Conservation (phyloP, 2,888 invertebrate species). For the Andrena marginata region DNA sequence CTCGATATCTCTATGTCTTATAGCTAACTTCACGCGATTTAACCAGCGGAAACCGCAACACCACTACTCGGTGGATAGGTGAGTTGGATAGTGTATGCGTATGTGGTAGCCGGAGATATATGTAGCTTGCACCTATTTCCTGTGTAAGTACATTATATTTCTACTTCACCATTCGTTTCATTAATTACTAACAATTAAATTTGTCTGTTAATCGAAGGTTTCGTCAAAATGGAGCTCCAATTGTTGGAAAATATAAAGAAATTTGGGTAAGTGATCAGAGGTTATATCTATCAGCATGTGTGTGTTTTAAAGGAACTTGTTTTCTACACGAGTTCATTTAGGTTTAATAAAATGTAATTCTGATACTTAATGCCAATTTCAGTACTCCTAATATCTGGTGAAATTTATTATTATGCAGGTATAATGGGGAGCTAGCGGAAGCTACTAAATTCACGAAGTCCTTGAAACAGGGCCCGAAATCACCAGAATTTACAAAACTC, state of each 20-base stretch:
- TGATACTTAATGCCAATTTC: background rate
- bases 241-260: constrained; percentile 87
- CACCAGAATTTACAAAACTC: constrained; percentile 90
- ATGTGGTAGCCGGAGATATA: constrained; percentile 7
- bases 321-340: background rate
- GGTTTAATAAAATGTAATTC: constrained; percentile 10
- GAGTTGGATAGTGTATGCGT: constrained; percentile 10
- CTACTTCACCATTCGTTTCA: background rate
- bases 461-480: constrained; percentile 90
- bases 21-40: no score
- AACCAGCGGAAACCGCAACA: no score
- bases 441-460: constrained; percentile 88
- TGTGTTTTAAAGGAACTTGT: background rate
- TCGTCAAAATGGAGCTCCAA: constrained; percentile 87
- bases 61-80: no score
- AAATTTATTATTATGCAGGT: constrained; percentile 86
- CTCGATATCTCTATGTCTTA: no score
- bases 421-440: constrained; percentile 89
- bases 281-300: constrained; percentile 57
- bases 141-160: constrained; percentile 34
- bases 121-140: constrained; percentile 6
- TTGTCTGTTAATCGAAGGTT: constrained; percentile 8
- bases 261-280: constrained; percentile 86
- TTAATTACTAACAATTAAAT: constrained; percentile 7
- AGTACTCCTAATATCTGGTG: constrained; percentile 2